Conservation (phyloP, 2,113 vertebrate genomes). For the Chelonoidis abingdonii region DNA sequence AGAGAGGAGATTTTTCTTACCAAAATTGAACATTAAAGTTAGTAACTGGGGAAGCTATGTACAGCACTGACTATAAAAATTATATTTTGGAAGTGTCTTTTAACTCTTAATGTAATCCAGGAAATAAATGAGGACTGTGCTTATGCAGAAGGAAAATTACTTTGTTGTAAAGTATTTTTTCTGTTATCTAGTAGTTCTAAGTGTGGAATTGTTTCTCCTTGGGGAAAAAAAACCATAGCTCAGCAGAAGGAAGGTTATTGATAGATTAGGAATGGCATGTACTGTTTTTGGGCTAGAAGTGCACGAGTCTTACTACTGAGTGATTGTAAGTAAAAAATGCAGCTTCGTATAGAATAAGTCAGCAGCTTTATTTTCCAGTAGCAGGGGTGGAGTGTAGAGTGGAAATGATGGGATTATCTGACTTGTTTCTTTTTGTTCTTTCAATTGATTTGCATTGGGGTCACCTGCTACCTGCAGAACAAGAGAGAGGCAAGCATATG, state of each 20-base stretch:
- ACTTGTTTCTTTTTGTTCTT: slow-evolving; percentile 28
- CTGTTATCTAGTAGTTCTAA: slow-evolving; percentile 18
- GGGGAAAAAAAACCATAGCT: background rate
- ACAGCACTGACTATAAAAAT: background rate
- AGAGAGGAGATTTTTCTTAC: background rate
- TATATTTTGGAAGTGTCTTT: background rate
- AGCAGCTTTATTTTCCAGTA: background rate
- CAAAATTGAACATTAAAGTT: background rate
- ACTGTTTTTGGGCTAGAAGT: background rate
- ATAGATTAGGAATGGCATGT: slow-evolving; percentile 39
- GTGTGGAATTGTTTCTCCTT: slow-evolving; percentile 10
- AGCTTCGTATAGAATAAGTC: background rate
- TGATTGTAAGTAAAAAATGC: slow-evolving; percentile 10
- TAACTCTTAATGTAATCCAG: background rate
- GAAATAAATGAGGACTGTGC: background rate
- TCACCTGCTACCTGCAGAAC: background rate
- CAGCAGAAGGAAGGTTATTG: slow-evolving; percentile 3
- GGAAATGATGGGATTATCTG: background rate
- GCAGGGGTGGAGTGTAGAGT: background rate
- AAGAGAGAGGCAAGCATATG: rapidly evolving
- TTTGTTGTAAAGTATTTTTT: rapidly evolving
- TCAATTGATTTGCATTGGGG: background rate
- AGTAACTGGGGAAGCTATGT: background rate
- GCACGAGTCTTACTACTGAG: background rate
- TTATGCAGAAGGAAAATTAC: rapidly evolving